A percentile compares a stretch with the other conserved stretches of the same genome.
phyloP scores from a whole-genome alignment of 1,140 invertebrate species.

The Papilio glaucus region DNA sequence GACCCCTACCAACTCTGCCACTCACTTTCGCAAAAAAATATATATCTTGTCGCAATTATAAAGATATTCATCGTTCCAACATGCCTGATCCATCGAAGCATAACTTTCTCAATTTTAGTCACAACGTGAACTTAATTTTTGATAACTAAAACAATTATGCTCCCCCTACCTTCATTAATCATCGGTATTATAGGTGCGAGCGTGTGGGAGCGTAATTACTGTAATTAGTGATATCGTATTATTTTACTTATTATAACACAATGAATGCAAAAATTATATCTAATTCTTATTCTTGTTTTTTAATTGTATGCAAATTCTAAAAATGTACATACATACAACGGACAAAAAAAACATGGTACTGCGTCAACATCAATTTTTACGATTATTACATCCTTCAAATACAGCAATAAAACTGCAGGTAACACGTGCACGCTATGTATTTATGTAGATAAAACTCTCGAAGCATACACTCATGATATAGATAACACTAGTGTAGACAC shows the following conservation, averaged over 20 bases:
- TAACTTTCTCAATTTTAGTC: no score
- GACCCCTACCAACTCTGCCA: no score
- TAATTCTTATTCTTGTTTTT: background rate
- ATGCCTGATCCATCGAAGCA: no score
- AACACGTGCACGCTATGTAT: background rate
- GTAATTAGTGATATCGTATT: background rate
- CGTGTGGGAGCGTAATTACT: background rate
- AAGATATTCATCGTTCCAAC: no score
- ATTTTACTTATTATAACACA: background rate
- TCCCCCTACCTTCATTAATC: background rate
- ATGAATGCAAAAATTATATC: background rate
- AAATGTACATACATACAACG: background rate
- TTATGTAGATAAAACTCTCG: background rate
- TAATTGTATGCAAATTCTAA: slow-evolving; percentile 9
- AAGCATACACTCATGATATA: background rate
- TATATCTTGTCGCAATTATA: no score
- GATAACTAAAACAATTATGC: background rate
- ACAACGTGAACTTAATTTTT: background rate
- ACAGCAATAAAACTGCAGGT: slow-evolving; percentile 5
- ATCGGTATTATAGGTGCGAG: no score
- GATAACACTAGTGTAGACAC: no score
- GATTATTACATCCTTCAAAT: background rate
- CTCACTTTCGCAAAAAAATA: no score
- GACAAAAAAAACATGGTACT: background rate
- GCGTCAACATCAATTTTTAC: slow-evolving; percentile 10